phyloP scores from a whole-genome alignment of 2,797 vertebrate species.

The Ctenopoma multispine region DNA sequence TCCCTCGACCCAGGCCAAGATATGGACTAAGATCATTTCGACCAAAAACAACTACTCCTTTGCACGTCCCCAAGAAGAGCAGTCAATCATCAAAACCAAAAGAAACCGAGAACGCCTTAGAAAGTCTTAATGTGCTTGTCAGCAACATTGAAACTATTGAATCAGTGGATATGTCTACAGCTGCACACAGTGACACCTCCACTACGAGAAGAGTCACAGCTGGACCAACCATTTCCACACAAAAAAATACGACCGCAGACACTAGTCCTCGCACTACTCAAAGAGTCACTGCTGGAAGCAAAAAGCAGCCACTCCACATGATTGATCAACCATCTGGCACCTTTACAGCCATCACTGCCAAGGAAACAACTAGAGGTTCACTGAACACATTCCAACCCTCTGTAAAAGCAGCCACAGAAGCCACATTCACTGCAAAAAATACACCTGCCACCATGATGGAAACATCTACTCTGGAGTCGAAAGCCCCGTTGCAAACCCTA shows the following conservation, averaged over 20 bases:
- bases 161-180: slow-evolving; percentile 11
- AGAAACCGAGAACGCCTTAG: slow-evolving; percentile 46
- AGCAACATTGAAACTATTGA: slow-evolving; percentile 12
- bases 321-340: slow-evolving; percentile 23
- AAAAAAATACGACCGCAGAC: slow-evolving; percentile 16
- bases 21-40: slow-evolving; percentile 59
- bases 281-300: slow-evolving; percentile 27
- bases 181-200: slow-evolving; percentile 23
- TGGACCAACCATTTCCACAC: slow-evolving; percentile 23
- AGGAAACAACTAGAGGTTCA: slow-evolving; percentile 35
- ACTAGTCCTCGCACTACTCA: slow-evolving; percentile 32
- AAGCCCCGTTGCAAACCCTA: slow-evolving; percentile 28
- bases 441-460: slow-evolving; percentile 19
- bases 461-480: slow-evolving; percentile 28
- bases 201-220: slow-evolving; percentile 7
- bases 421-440: slow-evolving; percentile 18
- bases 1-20: slow-evolving; percentile 60
- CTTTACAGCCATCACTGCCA: slow-evolving; percentile 14
- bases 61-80: slow-evolving; percentile 12
- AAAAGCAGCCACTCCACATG: neutral
- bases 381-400: slow-evolving; percentile 26
- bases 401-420: slow-evolving; percentile 19
- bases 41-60: slow-evolving; percentile 16
- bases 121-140: neutral
- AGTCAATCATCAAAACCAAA: slow-evolving; percentile 31